A percentile compares a stretch with the other conserved stretches of the same genome.
These are phyloP conservation scores for Myotis planiceps DNA, from an alignment of 2,797 vertebrate genomes.

Conservation along the genomic window DNA sequence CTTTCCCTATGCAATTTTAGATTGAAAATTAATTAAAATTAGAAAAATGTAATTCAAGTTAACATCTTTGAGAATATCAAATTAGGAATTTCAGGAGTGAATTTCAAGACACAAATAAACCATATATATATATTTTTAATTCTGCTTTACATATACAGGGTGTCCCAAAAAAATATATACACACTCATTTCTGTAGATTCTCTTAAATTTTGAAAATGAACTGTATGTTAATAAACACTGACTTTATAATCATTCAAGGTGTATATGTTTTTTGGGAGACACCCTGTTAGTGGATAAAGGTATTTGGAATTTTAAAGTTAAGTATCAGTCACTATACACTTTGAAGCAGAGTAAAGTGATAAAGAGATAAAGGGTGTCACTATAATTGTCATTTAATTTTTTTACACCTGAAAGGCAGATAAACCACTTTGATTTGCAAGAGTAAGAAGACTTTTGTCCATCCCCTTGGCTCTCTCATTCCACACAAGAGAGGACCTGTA, in stretches of 20 bases:
- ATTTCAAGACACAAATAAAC: constrained; percentile 59
- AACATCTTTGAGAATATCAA: constrained; percentile 28
- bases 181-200: neutral
- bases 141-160: constrained; percentile 2
- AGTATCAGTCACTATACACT: neutral
- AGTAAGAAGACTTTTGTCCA: neutral
- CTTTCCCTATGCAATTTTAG: neutral
- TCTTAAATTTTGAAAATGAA: neutral
- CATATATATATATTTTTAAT: neutral
- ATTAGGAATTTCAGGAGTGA: constrained; percentile 56
- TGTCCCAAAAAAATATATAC: neutral
- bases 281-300: constrained; percentile 21
- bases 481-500: neutral
- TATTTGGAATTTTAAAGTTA: constrained; percentile 42
- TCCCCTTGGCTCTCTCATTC: neutral
- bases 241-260: neutral
- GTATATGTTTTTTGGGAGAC: neutral
- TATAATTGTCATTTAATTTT: neutral
- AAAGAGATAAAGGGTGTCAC: neutral
- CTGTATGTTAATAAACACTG: neutral
- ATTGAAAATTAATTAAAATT: constrained; percentile 51
- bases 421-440: neutral
- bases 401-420: constrained; percentile 12
- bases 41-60: constrained; percentile 25
- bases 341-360: neutral